These are phyloP conservation scores for Cephus sareptanus DNA, from an alignment of 2,888 invertebrate species.

Conservation along the genomic window DNA sequence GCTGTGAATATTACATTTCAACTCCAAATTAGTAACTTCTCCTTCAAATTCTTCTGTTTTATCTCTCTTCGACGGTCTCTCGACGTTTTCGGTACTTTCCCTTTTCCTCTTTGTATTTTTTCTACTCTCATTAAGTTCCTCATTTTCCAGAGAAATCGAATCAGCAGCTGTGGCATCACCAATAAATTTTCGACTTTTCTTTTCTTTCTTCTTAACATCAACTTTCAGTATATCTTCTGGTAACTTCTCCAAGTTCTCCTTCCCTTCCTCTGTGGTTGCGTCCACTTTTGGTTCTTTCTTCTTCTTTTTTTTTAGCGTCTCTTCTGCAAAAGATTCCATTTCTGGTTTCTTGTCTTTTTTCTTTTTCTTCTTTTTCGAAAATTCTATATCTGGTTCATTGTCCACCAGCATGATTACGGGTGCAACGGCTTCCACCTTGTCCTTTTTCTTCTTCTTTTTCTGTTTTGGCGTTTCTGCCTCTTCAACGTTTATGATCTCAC, in stretches of 20 bases:
- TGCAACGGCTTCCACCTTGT: background rate
- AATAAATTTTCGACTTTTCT: constrained; percentile 4
- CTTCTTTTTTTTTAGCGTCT: constrained; percentile 2
- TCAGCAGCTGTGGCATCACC: background rate
- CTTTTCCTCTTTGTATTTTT: background rate
- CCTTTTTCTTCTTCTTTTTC: constrained; percentile 8
- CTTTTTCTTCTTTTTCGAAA: constrained; percentile 11
- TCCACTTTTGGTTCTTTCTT: constrained; percentile 9
- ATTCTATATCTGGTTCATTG: constrained; percentile 7
- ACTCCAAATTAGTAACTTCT: too few species aligned
- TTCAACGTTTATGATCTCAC: background rate
- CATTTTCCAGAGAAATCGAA: background rate
- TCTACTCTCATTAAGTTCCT: constrained; percentile 5
- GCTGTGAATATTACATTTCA: constrained; percentile 12
- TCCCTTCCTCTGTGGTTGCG: background rate
- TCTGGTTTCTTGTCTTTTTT: constrained; percentile 24
- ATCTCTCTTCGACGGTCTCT: too few species aligned
- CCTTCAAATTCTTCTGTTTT: too few species aligned
- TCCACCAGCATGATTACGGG: background rate
- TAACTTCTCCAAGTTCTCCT: background rate
- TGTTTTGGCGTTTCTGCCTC: constrained; percentile 19
- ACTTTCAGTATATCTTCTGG: constrained; percentile 1
- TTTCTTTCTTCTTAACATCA: constrained; percentile 6
- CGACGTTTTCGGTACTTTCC: background rate
- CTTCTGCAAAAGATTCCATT: constrained; percentile 18